Base-by-base conservation (phyloP, 2,113 vertebrate species). In the Pelecanus crispus region DNA sequence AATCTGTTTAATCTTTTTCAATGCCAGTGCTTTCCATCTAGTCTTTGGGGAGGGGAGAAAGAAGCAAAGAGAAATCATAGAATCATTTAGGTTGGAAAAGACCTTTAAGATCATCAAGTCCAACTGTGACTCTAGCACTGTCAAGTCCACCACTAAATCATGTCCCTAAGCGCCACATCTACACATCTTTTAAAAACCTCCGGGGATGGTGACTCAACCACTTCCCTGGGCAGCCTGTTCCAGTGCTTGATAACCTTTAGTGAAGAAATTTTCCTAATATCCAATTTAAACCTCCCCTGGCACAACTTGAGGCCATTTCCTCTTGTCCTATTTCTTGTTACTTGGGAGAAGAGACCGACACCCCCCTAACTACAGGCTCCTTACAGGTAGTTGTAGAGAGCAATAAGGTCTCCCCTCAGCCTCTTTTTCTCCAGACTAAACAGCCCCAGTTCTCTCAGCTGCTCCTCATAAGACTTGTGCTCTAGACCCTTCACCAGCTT, bases 1-100 rank as follows among this genome's bases (percentile, higher is more conserved):
- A 92, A 93, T 93, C 75, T 86, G 55, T 89, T 94, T 81, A 44
- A 87, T 95, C 65, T 93, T 85, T 94, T 88, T 61, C 72, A 75
- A 11, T 70, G 65, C 53, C 36, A 56, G 11, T 93, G 63, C 77
- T 89, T 90, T 96, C 50, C 34, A 72, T 86, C 38, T 82, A 42
- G 52, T 58, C 40, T 90, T 87, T 4, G 4, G 0, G 34, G 4
- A 0, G 34, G 9, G 16, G 15, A 5, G 17, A 7, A 56, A 45
- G 7, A 85, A 81, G 36, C 24, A 82, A 42, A 93, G 56, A 81
- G 45, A 81, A 94, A 31, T 58, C 6, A 26, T 45, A 36, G 34
- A 25, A 32, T 47, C 11, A 13, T 68, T 36, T 38, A 32, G 20
- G 26, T 38, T 68, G 34, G 42, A 81, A 56, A 68, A 68, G 79